Evolutionary conservation across 2,113 vertebrate genomes (phyloP).

Genomic region (Tetraodon nigroviridis): DNA sequence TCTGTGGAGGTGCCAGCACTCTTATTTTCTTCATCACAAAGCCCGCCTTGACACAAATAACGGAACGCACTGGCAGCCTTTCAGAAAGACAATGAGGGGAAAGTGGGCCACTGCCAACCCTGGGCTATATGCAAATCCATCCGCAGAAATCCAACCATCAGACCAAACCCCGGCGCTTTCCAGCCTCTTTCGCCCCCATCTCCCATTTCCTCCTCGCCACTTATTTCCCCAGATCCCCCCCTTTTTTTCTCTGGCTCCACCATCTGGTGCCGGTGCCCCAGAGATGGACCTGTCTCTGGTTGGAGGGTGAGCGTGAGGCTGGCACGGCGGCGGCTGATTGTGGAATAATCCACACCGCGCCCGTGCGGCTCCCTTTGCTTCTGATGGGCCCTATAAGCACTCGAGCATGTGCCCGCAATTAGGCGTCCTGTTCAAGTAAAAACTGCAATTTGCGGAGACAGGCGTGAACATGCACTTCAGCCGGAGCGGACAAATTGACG

Average conservation of each 20-base stretch:
- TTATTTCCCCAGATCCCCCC: constrained; percentile 41
- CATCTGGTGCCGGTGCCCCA: constrained; percentile 61
- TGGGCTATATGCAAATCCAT: constrained; percentile 70
- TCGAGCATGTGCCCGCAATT: constrained; percentile 69
- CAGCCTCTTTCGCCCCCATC: constrained; percentile 44
- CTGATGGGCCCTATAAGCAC: constrained; percentile 58
- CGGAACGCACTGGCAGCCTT: constrained; percentile 67
- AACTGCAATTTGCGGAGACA: constrained; percentile 64
- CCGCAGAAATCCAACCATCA: constrained; percentile 68
- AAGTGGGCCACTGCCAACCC: constrained; percentile 71
- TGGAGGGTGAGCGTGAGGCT: constrained; percentile 49
- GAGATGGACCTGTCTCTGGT: constrained; percentile 57
- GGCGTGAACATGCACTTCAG: constrained; percentile 58
- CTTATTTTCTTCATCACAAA: constrained; percentile 70
- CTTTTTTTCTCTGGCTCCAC: constrained; percentile 42
- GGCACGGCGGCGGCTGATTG: constrained; percentile 54
- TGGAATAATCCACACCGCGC: constrained; percentile 54
- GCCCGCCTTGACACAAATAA: constrained; percentile 70
- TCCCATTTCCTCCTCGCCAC: constrained; percentile 26
- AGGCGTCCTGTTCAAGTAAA: constrained; percentile 63
- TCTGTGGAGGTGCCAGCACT: constrained; percentile 59
- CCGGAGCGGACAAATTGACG: constrained; percentile 44
- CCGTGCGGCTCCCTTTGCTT: constrained; percentile 52
- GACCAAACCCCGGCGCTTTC: constrained; percentile 46
- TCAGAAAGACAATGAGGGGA: constrained; percentile 60